Percentiles rank a stretch among this genome's conserved stretches.
phyloP scores from a whole-genome alignment of 2,888 invertebrate species.

The Drosophila hamatofila region DNA sequence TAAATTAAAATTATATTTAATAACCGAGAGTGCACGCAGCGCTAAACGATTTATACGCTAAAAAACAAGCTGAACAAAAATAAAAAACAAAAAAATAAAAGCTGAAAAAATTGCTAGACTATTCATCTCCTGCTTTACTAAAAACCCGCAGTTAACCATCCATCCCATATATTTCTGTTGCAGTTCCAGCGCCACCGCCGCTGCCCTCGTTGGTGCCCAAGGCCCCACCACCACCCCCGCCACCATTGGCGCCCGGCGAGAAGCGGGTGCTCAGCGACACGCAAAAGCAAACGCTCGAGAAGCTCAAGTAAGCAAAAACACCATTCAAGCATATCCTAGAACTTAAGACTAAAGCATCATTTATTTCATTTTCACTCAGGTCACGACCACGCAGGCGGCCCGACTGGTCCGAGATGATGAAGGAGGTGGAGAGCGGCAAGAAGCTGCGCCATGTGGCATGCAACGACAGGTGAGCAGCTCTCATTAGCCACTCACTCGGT shows the following conservation, averaged over 20 bases:
- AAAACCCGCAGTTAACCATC: slow-evolving; percentile 33
- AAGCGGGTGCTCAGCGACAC: slow-evolving; percentile 87
- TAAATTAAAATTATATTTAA: slow-evolving; percentile 81
- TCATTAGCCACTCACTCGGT: slow-evolving; percentile 12
- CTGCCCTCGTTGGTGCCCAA: slow-evolving; percentile 84
- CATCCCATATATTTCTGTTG: slow-evolving; percentile 14
- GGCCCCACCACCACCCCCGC: slow-evolving; percentile 91
- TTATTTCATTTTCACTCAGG: slow-evolving; percentile 82
- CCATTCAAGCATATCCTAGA: slow-evolving; percentile 4
- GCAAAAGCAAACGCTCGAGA: slow-evolving; percentile 90
- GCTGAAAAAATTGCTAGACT: slow-evolving; percentile 14
- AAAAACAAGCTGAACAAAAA: slow-evolving; percentile 25
- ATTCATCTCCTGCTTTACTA: slow-evolving; percentile 13
- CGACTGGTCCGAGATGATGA: slow-evolving; percentile 96
- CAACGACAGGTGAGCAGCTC: slow-evolving; percentile 89
- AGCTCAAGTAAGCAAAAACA: slow-evolving; percentile 87
- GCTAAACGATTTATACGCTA: slow-evolving; percentile 72
- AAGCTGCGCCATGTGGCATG: slow-evolving; percentile 93
- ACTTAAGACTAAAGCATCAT: slow-evolving; percentile 30
- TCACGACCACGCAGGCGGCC: slow-evolving; percentile 92
- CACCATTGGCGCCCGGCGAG: slow-evolving; percentile 87
- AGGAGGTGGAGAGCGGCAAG: slow-evolving; percentile 93
- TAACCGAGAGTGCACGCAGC: slow-evolving; percentile 74
- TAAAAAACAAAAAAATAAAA: slow-evolving; percentile 6
- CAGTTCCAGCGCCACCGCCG: slow-evolving; percentile 85